These are phyloP conservation scores for Ahaetulla prasina DNA, from an alignment of 2,113 vertebrate genomes.

Conservation along the genomic window DNA sequence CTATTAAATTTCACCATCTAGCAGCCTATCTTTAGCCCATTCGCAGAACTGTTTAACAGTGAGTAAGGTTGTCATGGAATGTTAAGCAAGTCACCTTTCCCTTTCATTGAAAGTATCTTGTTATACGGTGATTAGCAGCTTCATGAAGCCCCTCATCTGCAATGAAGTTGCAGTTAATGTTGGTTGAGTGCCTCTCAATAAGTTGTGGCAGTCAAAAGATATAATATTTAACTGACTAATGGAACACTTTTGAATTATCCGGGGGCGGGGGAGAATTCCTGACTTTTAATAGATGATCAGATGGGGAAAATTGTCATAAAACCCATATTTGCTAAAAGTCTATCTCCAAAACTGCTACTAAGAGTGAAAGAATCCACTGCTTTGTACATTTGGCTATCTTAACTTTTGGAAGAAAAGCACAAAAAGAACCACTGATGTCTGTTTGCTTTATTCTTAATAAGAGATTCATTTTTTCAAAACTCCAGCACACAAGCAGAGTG, in stretches of 20 bases:
- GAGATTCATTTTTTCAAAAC: background rate
- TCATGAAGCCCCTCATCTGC: background rate
- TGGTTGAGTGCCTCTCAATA: background rate
- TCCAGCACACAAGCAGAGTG: background rate
- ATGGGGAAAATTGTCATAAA: background rate
- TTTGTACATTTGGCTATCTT: background rate
- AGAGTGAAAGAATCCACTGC: background rate
- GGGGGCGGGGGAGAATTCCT: background rate
- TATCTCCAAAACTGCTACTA: background rate
- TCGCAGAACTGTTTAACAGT: background rate
- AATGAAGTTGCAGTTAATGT: background rate
- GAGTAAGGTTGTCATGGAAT: background rate
- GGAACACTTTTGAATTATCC: background rate
- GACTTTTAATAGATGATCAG: background rate
- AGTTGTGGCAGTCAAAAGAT: background rate
- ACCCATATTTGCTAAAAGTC: background rate
- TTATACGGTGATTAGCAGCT: background rate
- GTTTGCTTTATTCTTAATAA: background rate
- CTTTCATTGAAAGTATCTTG: background rate
- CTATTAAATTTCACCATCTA: background rate
- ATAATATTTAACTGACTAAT: background rate
- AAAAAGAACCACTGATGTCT: background rate
- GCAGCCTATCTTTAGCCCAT: background rate
- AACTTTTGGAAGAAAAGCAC: background rate
- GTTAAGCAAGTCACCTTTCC: conserved; percentile 6